Percentiles rank a stretch among this genome's conserved stretches.
Evolutionary conservation across 2,113 vertebrate genomes (phyloP).

Genomic region (Cisticola juncidis): DNA sequence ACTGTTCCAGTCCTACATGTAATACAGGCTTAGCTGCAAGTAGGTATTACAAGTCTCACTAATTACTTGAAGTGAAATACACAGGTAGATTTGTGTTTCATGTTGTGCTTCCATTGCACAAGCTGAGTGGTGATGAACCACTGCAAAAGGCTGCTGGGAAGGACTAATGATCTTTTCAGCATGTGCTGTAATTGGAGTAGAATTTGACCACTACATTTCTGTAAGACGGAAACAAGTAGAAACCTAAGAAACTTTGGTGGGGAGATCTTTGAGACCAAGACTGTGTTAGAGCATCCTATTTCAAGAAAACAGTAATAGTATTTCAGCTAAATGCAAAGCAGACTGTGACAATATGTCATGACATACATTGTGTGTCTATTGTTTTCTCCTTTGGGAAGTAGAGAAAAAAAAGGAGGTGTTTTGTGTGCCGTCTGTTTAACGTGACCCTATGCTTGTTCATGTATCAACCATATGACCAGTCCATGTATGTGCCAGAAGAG

Average conservation of each 20-base stretch:
- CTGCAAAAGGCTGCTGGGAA: not conserved
- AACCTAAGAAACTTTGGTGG: not conserved
- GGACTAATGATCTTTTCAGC: not conserved
- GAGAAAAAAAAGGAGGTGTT: not conserved
- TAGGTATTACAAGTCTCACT: not conserved
- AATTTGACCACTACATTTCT: not conserved
- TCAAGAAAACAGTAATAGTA: not conserved
- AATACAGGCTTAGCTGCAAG: not conserved
- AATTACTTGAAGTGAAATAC: not conserved
- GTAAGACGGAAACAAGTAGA: not conserved
- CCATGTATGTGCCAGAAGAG: not conserved
- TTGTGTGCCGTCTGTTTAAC: not conserved
- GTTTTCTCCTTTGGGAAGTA: not conserved
- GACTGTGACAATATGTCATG: not conserved
- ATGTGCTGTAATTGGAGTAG: not conserved
- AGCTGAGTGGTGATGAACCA: not conserved
- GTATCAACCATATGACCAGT: not conserved
- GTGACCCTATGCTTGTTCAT: not conserved
- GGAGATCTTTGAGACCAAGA: not conserved
- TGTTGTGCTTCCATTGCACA: not conserved
- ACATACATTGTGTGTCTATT: not conserved
- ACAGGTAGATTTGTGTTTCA: not conserved
- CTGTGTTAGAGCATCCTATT: not conserved
- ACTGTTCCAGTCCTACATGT: not conserved
- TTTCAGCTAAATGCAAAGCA: not conserved